Evolutionary conservation across 2,888 invertebrate genomes (phyloP).

Genomic region (Galerucella pusilla): DNA sequence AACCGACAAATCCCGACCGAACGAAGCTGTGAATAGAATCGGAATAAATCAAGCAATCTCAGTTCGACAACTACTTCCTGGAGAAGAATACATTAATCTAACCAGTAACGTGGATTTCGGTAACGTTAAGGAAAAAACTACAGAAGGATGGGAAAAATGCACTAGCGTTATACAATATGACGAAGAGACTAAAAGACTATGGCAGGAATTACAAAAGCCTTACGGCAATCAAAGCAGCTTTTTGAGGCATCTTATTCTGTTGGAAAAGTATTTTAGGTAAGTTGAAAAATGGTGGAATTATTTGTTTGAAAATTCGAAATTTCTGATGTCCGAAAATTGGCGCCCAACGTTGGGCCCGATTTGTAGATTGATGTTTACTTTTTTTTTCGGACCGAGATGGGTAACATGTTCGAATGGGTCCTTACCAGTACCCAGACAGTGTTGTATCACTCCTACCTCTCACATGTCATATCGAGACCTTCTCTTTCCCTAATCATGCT

Average conservation of each 20-base stretch:
- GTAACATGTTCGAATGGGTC: too few species aligned
- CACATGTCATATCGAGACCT: too few species aligned
- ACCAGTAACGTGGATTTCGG: slow-evolving; percentile 81
- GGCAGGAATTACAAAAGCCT: slow-evolving; percentile 86
- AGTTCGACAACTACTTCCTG: slow-evolving; percentile 82
- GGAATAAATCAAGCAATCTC: slow-evolving; percentile 86
- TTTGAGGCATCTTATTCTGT: slow-evolving; percentile 79
- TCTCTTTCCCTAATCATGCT: too few species aligned
- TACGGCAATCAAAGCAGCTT: slow-evolving; percentile 91
- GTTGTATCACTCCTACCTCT: too few species aligned
- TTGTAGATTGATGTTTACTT: too few species aligned
- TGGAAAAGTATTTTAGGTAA: slow-evolving; percentile 80
- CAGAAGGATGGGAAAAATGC: slow-evolving; percentile 88
- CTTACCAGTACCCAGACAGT: too few species aligned
- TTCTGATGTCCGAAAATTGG: too few species aligned
- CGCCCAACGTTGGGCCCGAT: too few species aligned
- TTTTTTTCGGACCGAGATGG: too few species aligned
- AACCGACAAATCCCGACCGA: slow-evolving; percentile 61
- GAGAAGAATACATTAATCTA: slow-evolving; percentile 84
- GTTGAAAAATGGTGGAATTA: background rate
- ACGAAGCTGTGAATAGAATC: slow-evolving; percentile 73
- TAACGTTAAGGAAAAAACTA: slow-evolving; percentile 77
- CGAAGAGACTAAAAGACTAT: slow-evolving; percentile 79
- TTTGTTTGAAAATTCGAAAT: background rate
- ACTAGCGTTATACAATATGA: slow-evolving; percentile 84